phyloP scores from a whole-genome alignment of 2,113 vertebrate genomes.

The Spermophilus dauricus region DNA sequence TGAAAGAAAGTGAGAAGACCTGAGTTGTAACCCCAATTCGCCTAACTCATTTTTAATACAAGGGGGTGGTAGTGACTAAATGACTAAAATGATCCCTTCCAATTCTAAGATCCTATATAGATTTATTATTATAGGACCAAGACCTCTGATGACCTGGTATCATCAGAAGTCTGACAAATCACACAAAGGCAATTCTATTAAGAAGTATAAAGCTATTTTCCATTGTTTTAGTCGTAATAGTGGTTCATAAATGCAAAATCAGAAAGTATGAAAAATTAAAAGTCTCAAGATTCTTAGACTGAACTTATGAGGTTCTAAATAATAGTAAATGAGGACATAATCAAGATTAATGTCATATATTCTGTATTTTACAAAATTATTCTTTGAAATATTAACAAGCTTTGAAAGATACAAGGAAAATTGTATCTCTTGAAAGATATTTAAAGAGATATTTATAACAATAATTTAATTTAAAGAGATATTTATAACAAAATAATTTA shows the following conservation, averaged over 20 bases:
- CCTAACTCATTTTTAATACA: background rate
- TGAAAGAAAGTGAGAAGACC: background rate
- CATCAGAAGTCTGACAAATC: constrained; percentile 20
- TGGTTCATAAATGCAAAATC: background rate
- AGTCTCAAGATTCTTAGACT: background rate
- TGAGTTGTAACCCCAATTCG: background rate
- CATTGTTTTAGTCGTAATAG: constrained; percentile 11
- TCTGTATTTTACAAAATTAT: constrained; percentile 36
- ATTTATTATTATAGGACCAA: background rate
- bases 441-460: constrained; percentile 33
- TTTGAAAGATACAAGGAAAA: constrained; percentile 24
- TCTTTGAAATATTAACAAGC: constrained; percentile 27
- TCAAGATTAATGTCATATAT: constrained; percentile 15
- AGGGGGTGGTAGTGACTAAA: background rate
- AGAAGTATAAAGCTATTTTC: constrained; percentile 37
- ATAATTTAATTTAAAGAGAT: constrained; percentile 30
- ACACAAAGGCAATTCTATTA: constrained; percentile 19
- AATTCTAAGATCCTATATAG: background rate
- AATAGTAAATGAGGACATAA: constrained; percentile 2
- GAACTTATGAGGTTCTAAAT: background rate
- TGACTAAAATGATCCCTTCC: background rate
- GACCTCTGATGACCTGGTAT: background rate
- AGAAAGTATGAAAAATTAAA: constrained; percentile 47
- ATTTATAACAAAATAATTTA: background rate
- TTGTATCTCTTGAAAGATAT: background rate